Evolutionary conservation across 2,113 vertebrate species (phyloP), one percentile per base, ranked within the genome.

Genomic region (Semnornis frantzii): DNA sequence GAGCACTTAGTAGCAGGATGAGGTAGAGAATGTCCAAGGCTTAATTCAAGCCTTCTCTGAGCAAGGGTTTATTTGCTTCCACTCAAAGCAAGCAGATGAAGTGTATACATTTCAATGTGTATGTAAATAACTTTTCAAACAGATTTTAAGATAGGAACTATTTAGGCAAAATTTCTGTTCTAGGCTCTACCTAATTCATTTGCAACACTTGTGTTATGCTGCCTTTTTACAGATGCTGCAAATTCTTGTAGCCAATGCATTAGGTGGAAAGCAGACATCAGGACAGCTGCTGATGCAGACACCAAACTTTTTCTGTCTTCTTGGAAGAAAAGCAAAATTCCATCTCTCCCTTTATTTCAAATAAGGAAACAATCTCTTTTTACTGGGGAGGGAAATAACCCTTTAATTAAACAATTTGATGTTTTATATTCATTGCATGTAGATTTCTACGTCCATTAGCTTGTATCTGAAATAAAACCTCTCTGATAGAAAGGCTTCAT

Each of bases 391-490:
- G 65, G 48, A 71, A 23, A 28, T 19, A 14, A 1, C 12, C 12
- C 33, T 95, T 81, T 84, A 89, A 90, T 86, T 73, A 44, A 65
- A 74, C 25, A 44, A 31, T 44, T 44, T 83, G 69, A 31, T 90
- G 70, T 71, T 92, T 80, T 90, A 89, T 42, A 33, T 91, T 71
- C 65, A 37, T 48, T 7, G 11, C 80, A 80, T 89, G 70, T 64
- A 77, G 85, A 92, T 75, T 80, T 88, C 95, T 88, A 44, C 83
- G 76, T 85, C 90, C 65, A 83, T 94, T 94, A 93, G 80, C 52
- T 83, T 6, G 3, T 24, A 24, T 78, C 94, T 68, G 80, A 88
- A 95, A 89, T 95, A 92, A 88, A 90, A 50, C n/a, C 34, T 13
- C 73, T 93, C 64, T 75, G 80, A 69, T 65, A 62, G 73, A 87